Conservation (phyloP, 2,113 vertebrate genomes). For the Falcunculus frontatus region DNA sequence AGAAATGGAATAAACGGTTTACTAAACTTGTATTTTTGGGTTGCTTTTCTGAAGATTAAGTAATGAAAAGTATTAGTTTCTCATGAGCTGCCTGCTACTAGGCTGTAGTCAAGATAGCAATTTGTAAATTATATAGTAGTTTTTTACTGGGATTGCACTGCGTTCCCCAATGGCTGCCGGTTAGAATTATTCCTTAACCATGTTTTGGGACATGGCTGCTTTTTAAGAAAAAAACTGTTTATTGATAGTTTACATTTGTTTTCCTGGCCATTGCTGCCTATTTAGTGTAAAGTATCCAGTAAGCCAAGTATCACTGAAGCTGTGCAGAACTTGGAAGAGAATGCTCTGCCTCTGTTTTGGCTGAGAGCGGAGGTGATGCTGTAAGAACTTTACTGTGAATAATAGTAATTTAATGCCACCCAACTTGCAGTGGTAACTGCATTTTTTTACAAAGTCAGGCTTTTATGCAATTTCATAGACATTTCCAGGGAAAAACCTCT, state of each 20-base stretch:
- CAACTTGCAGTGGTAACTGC: not conserved
- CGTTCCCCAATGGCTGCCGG: accelerated
- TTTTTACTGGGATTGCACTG: not conserved
- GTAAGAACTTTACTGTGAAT: not conserved
- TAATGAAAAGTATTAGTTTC: not conserved
- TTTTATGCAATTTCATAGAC: not conserved
- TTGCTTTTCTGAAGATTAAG: not conserved
- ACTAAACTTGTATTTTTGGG: not conserved
- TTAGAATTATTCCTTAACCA: not conserved
- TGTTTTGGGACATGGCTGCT: not conserved
- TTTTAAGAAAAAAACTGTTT: not conserved
- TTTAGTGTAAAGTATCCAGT: not conserved
- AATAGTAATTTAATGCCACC: not conserved
- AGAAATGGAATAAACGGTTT: not conserved
- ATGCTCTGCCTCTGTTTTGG: not conserved
- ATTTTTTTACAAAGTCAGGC: not conserved
- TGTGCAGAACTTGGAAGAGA: not conserved
- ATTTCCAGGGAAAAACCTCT: not conserved
- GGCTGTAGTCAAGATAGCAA: not conserved
- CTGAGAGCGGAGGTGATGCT: not conserved
- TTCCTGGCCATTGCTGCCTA: not conserved
- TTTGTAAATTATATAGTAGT: not conserved
- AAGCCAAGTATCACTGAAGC: not conserved
- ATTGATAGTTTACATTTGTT: not conserved
- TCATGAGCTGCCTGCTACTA: not conserved